Evolutionary conservation across 2,797 vertebrate species (phyloP), one percentile per base, ranked within the genome.

Genomic region (Holocentrus rufus): DNA sequence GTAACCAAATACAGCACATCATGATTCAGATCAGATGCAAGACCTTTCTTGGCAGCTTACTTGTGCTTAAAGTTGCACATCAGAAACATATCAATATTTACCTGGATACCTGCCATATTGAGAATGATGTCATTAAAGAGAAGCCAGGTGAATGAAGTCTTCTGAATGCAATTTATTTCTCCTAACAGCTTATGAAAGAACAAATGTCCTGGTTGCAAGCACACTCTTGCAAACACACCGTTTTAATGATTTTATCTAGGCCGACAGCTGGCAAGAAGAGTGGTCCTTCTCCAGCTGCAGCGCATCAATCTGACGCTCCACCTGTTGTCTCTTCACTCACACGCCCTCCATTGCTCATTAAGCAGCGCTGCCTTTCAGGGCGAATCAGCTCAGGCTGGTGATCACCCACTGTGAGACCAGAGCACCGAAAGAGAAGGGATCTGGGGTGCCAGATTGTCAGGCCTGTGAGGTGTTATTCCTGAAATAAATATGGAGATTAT

Each of bases 401-500:
- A 93, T 92, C 86, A 83, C 90, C 89, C 77, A 85, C 88, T 86
- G 89, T 66, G 90, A 91, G 88, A 88, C 78, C 77, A 57, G 80
- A 75, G 79, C 82, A 70, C 61, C 69, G 65, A 85, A 63, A 80
- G 81, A 87, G 76, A 76, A 72, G 36, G 71, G 76, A 86, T 86
- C 74, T 68, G 72, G 63, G 83, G 68, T 78, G 89, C 85, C 92
- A 91, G 89, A 92, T 89, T 90, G 90, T 84, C 69, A 77, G 68
- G 80, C 72, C 76, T 83, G 82, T 76, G 86, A 92, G 88, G 91
- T 92, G 93, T 90, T 92, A 90, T 92, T 90, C 91, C 74, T 87
- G 80, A 89, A 88, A 92, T 91, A 93, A 93, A 93, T 92, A 91
- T 90, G 91, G 82, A 92, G 89, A 92, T 92, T 88, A 85, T 85